Conservation (phyloP, 2,797 vertebrate genomes). For the Syngnathus rostellatus region DNA sequence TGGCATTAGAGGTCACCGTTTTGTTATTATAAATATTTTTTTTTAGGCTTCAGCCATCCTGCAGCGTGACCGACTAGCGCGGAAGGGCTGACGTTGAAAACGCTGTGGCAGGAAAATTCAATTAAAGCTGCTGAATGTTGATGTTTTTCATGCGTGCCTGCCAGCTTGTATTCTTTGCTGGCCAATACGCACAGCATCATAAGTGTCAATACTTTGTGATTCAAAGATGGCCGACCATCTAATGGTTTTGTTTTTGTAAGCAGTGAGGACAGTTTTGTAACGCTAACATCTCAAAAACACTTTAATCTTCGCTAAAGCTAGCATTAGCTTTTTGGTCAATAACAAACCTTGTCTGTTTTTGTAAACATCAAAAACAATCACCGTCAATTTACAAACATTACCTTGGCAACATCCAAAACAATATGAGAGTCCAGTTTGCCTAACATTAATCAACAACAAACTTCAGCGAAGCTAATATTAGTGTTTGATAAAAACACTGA, state of each 20-base stretch:
- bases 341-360: not conserved
- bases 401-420: not conserved
- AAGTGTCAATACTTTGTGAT: not conserved
- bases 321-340: not conserved
- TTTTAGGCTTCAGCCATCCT: slow-evolving; percentile 22
- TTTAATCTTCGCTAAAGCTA: not conserved
- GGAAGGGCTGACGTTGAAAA: slow-evolving; percentile 26
- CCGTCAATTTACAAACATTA: too few relatives aligned
- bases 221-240: too few relatives aligned
- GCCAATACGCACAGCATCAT: not conserved
- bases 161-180: not conserved
- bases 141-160: slow-evolving; percentile 38
- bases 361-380: not conserved
- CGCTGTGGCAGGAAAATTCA: slow-evolving; percentile 47
- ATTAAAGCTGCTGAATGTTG: slow-evolving; percentile 56
- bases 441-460: not conserved
- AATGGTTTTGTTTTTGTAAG: too few relatives aligned
- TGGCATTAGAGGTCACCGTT: slow-evolving; percentile 35
- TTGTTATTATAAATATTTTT: slow-evolving; percentile 24
- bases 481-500: not conserved
- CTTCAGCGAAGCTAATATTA: not conserved
- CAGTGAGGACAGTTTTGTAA: too few relatives aligned
- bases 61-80: slow-evolving; percentile 38
- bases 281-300: too few relatives aligned
- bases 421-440: not conserved